A percentile compares a stretch with the other conserved stretches of the same genome.
These are phyloP conservation scores for Axea sp. DNA, from an alignment of 2,888 invertebrate genomes.

Conservation along the genomic window DNA sequence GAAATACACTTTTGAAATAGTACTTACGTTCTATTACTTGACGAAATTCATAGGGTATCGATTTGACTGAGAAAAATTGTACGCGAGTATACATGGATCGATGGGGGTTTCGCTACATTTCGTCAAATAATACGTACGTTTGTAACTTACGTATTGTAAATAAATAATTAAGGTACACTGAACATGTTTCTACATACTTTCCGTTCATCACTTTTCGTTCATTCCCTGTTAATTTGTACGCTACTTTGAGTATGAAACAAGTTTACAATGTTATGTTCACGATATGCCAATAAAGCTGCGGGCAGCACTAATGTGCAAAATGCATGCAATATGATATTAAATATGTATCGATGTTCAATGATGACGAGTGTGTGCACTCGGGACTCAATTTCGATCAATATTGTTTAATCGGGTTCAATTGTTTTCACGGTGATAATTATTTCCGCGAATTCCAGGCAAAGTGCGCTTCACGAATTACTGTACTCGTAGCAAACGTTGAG, in stretches of 20 bases:
- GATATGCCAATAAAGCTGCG: conserved; percentile 55
- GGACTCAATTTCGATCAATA: too few species aligned
- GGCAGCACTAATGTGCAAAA: conserved; percentile 39
- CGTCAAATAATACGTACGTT: conserved; percentile 33
- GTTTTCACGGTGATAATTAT: too few species aligned
- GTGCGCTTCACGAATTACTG: too few species aligned
- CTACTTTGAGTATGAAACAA: conserved; percentile 60
- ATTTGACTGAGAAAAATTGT: not conserved
- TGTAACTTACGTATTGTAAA: not conserved
- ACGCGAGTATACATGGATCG: too few species aligned
- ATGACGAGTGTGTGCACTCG: too few species aligned
- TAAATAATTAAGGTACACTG: conserved; percentile 39
- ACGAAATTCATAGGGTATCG: conserved; percentile 9
- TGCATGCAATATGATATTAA: conserved; percentile 41
- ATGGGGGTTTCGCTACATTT: conserved; percentile 1
- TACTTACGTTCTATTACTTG: conserved; percentile 35
- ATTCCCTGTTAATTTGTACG: conserved; percentile 49
- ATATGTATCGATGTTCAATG: conserved; percentile 30
- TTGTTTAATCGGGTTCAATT: too few species aligned
- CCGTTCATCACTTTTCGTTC: conserved; percentile 49
- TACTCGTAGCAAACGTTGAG: too few species aligned
- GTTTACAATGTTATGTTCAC: conserved; percentile 59
- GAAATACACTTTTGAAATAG: conserved; percentile 49
- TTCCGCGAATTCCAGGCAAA: too few species aligned
- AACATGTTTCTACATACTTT: conserved; percentile 59